Evolutionary conservation across 2,113 vertebrate genomes (phyloP), one percentile per base, ranked within the genome.

Genomic region (Theristicus caerulescens): DNA sequence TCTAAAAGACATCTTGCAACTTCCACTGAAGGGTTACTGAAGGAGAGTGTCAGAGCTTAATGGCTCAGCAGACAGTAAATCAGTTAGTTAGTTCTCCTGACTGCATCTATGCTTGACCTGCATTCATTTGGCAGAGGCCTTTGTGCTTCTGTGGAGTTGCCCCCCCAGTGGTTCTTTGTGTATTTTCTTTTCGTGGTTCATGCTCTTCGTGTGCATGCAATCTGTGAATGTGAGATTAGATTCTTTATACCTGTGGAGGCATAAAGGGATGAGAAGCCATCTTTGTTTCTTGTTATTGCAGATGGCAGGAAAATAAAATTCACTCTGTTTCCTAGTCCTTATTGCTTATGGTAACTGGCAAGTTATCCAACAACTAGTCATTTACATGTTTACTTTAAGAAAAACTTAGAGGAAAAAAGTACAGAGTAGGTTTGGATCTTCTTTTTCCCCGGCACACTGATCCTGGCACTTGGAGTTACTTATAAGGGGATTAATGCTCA

Each of bases 41-140:
- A 62, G 72, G 58, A 67, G 14, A n/a, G 25, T 93, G 64, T 94
- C 38, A 84, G 69, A 74, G 29, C 69, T 86, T 81, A 84, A 66
- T 86, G 86, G n/a, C 83, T 95, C 67, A 84, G 83, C 81, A 94
- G 88, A 82, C 61, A 73, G 32, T 78, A 86, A 70, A 96, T 92
- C 47, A 67, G 25, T 91, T 62, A 34, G 40, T 85, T 82, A 74
- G 52, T 29, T 92, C 76, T 94, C 76, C 67, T 93, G 64, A 24
- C 73, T 91, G 51, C 78, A 59, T 85, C 65, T 69, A 3, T 81
- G 57, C 78, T 94, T 93, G 87, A 54, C 90, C 86, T 81, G 36
- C 84, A 80, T 19, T 80, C 62, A 52, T 58, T 83, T 94, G 42
- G 74, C 38, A 78, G 74, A 66, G 67, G 59, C 80, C 46, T 88